Evolutionary conservation across 2,797 vertebrate species (phyloP), one percentile per base, ranked within the genome.

Genomic region (Kryptopterus vitreolus): DNA sequence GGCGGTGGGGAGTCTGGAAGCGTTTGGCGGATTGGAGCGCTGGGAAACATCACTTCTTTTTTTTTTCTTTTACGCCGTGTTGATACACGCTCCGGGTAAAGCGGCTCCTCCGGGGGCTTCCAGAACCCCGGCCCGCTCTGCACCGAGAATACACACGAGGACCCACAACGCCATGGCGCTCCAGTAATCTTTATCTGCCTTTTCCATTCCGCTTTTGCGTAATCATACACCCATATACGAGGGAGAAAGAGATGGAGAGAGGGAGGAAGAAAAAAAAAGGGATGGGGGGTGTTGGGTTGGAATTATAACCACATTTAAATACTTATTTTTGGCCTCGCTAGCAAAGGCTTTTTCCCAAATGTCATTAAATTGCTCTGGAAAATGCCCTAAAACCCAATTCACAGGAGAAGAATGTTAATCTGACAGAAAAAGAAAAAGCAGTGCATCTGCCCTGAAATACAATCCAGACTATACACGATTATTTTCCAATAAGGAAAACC

Each of bases 71-170:
- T 92, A 91, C 91, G 91, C 90, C 91, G 89, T 92, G 92, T 91
- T 91, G 90, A 93, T 93, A 92, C 90, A 82, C 88, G 88, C 91
- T 92, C 92, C 92, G 88, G 90, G 83, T 91, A 92, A 91, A 93
- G 86, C 91, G 92, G 91, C 88, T 74, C 86, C 87, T 88, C 88
- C 88, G 89, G 89, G 85, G 88, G 89, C 90, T 89, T 90, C 89
- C 86, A 82, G 88, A 89, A 90, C 84, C 89, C 84, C 86, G 78
- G n/a, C n/a, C 86, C 84, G 87, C 89, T 82, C 85, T 85, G 86
- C 89, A 89, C 88, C 87, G 89, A 90, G 91, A 89, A 91, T 93
- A 93, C 94, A 94, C 92, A 93, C 87, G 53, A 81, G 48, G 78
- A 83, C 82, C 53, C 69, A 77, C 31, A n/a, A 57, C 55, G 65